Base-by-base conservation (phyloP, 2,113 vertebrate species). In the Strix uralensis region DNA sequence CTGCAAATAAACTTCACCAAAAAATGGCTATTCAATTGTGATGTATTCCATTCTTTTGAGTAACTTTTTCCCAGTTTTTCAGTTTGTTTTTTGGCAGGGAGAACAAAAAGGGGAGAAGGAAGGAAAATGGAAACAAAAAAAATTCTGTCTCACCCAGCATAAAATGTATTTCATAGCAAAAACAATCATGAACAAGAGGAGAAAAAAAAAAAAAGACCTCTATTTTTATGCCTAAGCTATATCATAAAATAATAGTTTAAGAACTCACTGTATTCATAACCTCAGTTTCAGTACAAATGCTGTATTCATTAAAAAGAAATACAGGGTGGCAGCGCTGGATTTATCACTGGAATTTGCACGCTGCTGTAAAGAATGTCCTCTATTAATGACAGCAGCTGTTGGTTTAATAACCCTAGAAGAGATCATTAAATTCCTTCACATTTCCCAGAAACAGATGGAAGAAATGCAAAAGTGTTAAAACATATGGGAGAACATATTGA, bases 371-470 rank as follows among this genome's bases (percentile, higher is more conserved):
- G 90, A 97, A 97, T 98, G 98, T 98, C 98, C 97, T 98, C 97
- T 97, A 98, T 98, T 98, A 98, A 98, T 98, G 97, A 97, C 97
- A 98, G 97, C 98, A 98, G 98, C 98, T 98, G 98, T 97, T 93
- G 82, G 97, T 97, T 98, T 98, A 98, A 98, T 98, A 98, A 98
- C 97, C 98, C 97, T 96, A 96, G 97, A 97, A 98, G 98, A 98
- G 96, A 98, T 97, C 97, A 96, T 98, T 98, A 98, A 97, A 97
- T 96, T 97, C 83, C 92, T 96, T 96, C 95, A 85, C 95, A 92
- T 97, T 98, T 97, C 96, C 96, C 93, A 96, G 96, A 98, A 98
- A 96, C 98, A 98, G 98, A 98, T 98, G 98, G 98, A 96, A 97
- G 97, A 97, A 97, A 93, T 70, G 82, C 85, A 81, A 72, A 97